These are phyloP conservation scores for Endomychus coccineus DNA, from an alignment of 2,888 invertebrate species.

Conservation along the genomic window DNA sequence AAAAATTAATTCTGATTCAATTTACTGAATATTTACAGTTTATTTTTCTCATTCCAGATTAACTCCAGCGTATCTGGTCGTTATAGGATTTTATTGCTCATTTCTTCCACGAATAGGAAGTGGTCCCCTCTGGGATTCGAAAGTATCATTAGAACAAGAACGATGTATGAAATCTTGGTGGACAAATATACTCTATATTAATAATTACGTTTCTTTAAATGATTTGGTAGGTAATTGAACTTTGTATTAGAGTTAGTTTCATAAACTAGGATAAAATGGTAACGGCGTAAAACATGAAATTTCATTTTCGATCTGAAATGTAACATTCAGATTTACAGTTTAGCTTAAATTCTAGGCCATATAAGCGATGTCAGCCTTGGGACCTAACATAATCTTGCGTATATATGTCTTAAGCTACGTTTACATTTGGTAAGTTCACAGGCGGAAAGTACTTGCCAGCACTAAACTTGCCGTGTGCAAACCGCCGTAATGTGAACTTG, in stretches of 20 bases:
- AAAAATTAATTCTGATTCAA: not conserved
- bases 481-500: too few species aligned
- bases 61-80: conserved; percentile 65
- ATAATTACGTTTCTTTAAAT: conserved; percentile 63
- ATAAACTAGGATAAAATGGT: not conserved
- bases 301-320: not conserved
- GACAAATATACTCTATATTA: conserved; percentile 65
- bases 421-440: too few species aligned
- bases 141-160: conserved; percentile 49
- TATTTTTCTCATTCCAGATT: conserved; percentile 47
- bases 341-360: too few species aligned
- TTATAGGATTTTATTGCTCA: conserved; percentile 66
- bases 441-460: too few species aligned
- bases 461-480: too few species aligned
- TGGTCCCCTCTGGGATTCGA: conserved; percentile 67
- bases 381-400: too few species aligned
- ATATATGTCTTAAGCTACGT: too few species aligned
- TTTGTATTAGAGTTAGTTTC: not conserved
- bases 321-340: too few species aligned
- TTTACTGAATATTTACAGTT: not conserved
- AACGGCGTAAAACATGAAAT: not conserved
- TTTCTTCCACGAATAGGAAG: conserved; percentile 61
- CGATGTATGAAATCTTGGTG: conserved; percentile 64
- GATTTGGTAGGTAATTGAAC: conserved; percentile 45
- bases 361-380: too few species aligned